Base-by-base conservation (phyloP, 2,113 vertebrate species). In the Triplophysa siluroides region DNA sequence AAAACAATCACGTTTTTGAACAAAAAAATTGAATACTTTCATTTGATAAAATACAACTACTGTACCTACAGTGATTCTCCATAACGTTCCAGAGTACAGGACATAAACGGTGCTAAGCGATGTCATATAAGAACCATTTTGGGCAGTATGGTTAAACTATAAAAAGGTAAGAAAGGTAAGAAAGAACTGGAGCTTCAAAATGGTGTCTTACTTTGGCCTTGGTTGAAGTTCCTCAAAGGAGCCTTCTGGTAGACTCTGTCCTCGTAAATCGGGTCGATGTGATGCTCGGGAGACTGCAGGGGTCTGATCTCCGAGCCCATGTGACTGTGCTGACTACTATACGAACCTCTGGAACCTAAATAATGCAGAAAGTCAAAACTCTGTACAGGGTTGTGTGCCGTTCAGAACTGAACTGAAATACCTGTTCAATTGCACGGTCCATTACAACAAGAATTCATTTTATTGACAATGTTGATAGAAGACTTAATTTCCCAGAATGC, bases 251-350 rank as follows among this genome's bases (percentile, higher is more conserved):
- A 99, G 82, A 99, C 95, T 83, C 97, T 92, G 92, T 99, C 98
- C 92, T 99, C 98, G 72, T 99, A 99, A 91, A 99, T 99, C 84
- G 98, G 98, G 89, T 98, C 97, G 83, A 99, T 99, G 82, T 99
- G 97, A 90, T 99, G 98, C 75, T 99, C 98, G 4, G 98, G 98
- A 78, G 98, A 99, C 90, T 99, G 98, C 80, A 99, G 94, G n/a
- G 96, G 94, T 83, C 98, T 94, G 67, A 99, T 91, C 83, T 99
- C 98, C 0, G 97, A 93, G 85, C 95, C 96, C 88, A 99, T 92
- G 91, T 99, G 97, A 87, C 96, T 96, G 90, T 96, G 96, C 90
- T 99, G 98, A 90, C 96, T 98, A 91, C 95, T 99, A 88, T 98
- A 99, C 2, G 97, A 99, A 67, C 95, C 94, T 84, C 98, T 94